Percentiles rank a stretch among this genome's conserved stretches.
phyloP scores from a whole-genome alignment of 2,888 invertebrate genomes.

The Netelia virgata region DNA sequence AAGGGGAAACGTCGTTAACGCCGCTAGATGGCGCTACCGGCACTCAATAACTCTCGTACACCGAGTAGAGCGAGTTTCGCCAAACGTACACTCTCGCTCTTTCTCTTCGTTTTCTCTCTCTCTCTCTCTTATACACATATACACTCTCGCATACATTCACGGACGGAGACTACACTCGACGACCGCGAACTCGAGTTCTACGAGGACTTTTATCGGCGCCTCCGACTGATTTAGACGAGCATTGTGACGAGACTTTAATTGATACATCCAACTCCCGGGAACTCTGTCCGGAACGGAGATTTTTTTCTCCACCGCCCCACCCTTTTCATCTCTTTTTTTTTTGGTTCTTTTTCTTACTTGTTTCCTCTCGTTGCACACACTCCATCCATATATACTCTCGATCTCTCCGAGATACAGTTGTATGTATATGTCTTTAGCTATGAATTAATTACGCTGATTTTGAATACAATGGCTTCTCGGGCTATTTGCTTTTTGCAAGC shows the following conservation, averaged over 20 bases:
- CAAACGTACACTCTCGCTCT: conserved; percentile 41
- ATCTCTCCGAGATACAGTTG: conserved; percentile 59
- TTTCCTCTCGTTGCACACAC: conserved; percentile 46
- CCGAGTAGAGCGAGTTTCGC: conserved; percentile 58
- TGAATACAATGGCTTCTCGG: conserved; percentile 70
- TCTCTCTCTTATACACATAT: conserved; percentile 6
- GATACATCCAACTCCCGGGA: conserved; percentile 65
- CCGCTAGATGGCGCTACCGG: conserved; percentile 83
- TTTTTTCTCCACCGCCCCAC: conserved; percentile 12
- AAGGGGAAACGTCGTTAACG: conserved; percentile 79
- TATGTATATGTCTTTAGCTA: conserved; percentile 61
- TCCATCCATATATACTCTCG: conserved; percentile 56
- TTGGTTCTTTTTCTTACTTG: conserved; percentile 27
- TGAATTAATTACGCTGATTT: conserved; percentile 71
- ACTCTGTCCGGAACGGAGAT: conserved; percentile 31
- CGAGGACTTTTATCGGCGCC: conserved; percentile 74
- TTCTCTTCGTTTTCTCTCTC: conserved; percentile 7
- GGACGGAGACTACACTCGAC: conserved; percentile 18
- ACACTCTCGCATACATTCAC: not conserved
- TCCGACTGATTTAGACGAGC: conserved; percentile 73
- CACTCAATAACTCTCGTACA: conserved; percentile 71
- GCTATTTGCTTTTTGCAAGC: conserved; percentile 67
- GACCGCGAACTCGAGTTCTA: conserved; percentile 69
- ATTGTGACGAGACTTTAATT: conserved; percentile 67
- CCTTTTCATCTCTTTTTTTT: conserved; percentile 21